These are phyloP conservation scores for Prolemur simus DNA, from an alignment of 2,113 vertebrate genomes.

Conservation along the genomic window DNA sequence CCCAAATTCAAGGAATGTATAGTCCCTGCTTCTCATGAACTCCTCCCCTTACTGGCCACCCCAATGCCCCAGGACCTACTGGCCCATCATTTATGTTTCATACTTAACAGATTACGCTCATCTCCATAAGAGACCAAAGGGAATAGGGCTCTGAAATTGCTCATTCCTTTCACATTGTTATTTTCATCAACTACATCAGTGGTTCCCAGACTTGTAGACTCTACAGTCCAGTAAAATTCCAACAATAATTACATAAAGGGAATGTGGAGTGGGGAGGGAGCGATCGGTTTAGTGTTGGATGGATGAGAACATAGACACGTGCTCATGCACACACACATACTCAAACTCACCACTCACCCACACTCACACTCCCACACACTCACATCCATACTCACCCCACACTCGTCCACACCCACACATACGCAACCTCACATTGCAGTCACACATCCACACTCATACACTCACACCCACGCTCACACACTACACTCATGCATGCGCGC, in stretches of 20 bases:
- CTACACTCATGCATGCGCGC: not conserved
- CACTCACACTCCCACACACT: not conserved
- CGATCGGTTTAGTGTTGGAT: not conserved
- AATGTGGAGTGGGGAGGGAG: no score
- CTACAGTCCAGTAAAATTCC: not conserved
- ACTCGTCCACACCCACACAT: not conserved
- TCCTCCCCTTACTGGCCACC: no score
- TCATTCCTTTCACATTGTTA: not conserved
- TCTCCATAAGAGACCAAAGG: not conserved
- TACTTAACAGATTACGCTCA: not conserved
- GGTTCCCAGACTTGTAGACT: not conserved
- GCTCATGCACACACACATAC: no score
- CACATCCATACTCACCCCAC: not conserved
- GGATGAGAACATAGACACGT: not conserved
- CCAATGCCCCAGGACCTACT: not conserved
- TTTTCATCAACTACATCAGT: not conserved
- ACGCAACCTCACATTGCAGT: rapidly evolving
- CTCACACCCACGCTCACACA: not conserved
- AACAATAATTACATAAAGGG: not conserved
- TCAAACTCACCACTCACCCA: not conserved
- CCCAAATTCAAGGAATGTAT: not conserved
- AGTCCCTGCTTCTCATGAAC: not conserved
- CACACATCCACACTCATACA: not conserved
- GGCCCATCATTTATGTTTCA: not conserved
- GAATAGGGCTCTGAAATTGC: not conserved